Evolutionary conservation across 2,113 vertebrate species (phyloP), one percentile per base, ranked within the genome.

Genomic region (Labeo catla): DNA sequence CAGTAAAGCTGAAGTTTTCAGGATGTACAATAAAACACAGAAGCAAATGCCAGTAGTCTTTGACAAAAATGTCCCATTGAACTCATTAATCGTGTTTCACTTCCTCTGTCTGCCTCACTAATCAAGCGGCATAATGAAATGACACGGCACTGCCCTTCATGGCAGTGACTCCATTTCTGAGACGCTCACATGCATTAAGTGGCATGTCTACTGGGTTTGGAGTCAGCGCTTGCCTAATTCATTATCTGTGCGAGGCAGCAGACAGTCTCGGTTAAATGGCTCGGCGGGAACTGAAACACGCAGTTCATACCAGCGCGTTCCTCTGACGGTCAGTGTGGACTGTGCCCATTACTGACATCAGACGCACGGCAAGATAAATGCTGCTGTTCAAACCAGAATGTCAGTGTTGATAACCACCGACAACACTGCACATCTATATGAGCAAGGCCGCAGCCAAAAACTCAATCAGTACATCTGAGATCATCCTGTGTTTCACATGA

Each of bases 231-330:
- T 77, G 5, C 12, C 59, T 9, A 76, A 49, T 61, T 68, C 47
- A 11, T 85, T 72, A 82, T 83, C 43, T 82, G 79, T 85, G 50
- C 49, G 66, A n/a, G 28, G n/a, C 36, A 21, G 73, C 47, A 83
- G 65, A 49, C 65, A 39, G 74, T 43, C 50, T 50, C 34, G 13
- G 57, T 80, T 82, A 83, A 83, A 54, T 57, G 43, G 4, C 36
- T 43, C 73, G 39, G 39, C 10, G 59, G 43, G 10, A 23, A 70
- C 45, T 72, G 47, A 78, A 83, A 52, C 73, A 68, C 49, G 5
- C 16, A 61, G 39, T 45, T 54, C 4, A 6, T 83, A 39, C 12
- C 72, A 39, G 72, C 12, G 61, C n/a, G 2, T 4, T 49, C 50
- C 49, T 52, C n/a, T 63, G 52, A 83, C 0, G 10, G 52, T 39